Evolutionary conservation across 30 jellyfish, hydroid and myxozoan genomes (phyloP), one percentile per base, ranked within the genome.

Genomic region (Turritopsis dohrnii): DNA sequence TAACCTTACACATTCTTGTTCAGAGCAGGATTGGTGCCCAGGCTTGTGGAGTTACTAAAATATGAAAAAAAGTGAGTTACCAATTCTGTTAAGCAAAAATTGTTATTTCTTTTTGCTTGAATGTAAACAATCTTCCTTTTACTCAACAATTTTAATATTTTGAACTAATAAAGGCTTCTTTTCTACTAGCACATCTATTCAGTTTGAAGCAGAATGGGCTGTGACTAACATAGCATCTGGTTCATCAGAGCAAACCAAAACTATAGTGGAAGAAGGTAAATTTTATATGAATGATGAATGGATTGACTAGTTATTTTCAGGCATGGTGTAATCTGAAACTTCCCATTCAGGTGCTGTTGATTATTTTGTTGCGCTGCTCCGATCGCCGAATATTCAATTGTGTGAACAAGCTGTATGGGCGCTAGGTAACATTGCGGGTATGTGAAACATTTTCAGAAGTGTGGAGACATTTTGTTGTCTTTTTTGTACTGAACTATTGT

Each of bases 391-490:
- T 52, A 69, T 81, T 52, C 87, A 89, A 54, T 97, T 94, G 1
- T 84, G 95, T 66, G 99, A 94, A 84, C 99, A 94, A 71, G 96
- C 99, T 26, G 97, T 89, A 27, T 94, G 99, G 99, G 97, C 99
- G 1, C 95, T 94, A 27, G 99, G 97, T 9, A 94, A 94, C 89
- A 94, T 94, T 20, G 97, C 99, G 21, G 99, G 96, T 88, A 75
- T 21, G 65, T 24, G 21, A 28, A 53, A 29, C 77, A 69, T 69
- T 69, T 21, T 69, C 72, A 69, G 60, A 41, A 13, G 60, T 41
- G 60, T 41, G 13, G 60, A n/a, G n/a, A n/a, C n/a, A n/a, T n/a
- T n/a, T n/a, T n/a, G n/a, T n/a, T n/a, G n/a, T n/a, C n/a, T n/a
- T n/a, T n/a, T n/a, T n/a, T n/a, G n/a, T n/a, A n/a, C n/a, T n/a